Evolutionary conservation across 1,140 invertebrate species (phyloP).

Genomic region (Leptopilina boulardi): DNA sequence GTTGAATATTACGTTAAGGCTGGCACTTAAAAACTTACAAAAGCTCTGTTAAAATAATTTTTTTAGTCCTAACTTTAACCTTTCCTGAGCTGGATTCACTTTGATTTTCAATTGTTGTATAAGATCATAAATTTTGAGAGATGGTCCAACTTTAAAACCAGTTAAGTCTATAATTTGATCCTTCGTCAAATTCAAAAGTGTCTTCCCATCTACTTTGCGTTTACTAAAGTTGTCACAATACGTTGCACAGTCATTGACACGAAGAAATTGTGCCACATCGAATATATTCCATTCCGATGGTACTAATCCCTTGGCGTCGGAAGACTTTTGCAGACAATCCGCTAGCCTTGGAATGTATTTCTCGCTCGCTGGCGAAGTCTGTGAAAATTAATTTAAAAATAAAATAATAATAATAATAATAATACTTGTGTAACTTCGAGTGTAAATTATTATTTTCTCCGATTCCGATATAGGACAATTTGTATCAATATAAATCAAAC

Average conservation of each 20-base stretch:
- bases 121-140: slow-evolving; percentile 93
- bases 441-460: background rate
- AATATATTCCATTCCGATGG: slow-evolving; percentile 87
- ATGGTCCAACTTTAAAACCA: slow-evolving; percentile 95
- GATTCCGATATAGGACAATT: too few species aligned
- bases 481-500: too few species aligned
- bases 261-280: slow-evolving; percentile 92
- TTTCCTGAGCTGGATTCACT: slow-evolving; percentile 85
- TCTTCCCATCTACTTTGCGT: slow-evolving; percentile 87
- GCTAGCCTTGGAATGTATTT: slow-evolving; percentile 84
- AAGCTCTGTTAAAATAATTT: slow-evolving; percentile 69
- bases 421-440: too few species aligned
- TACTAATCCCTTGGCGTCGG: slow-evolving; percentile 78
- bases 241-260: slow-evolving; percentile 91
- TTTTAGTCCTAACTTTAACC: slow-evolving; percentile 76
- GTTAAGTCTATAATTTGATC: slow-evolving; percentile 93
- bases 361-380: slow-evolving; percentile 72
- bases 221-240: slow-evolving; percentile 91
- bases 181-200: slow-evolving; percentile 87
- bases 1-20: slow-evolving; percentile 56
- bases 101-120: slow-evolving; percentile 91
- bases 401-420: too few species aligned
- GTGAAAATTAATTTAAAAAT: slow-evolving; percentile 42
- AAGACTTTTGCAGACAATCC: slow-evolving; percentile 75
- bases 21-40: slow-evolving; percentile 57